A percentile compares a stretch with the other conserved stretches of the same genome.
phyloP scores from a whole-genome alignment of 1,140 invertebrate species.

The Bombus cullumanus region DNA sequence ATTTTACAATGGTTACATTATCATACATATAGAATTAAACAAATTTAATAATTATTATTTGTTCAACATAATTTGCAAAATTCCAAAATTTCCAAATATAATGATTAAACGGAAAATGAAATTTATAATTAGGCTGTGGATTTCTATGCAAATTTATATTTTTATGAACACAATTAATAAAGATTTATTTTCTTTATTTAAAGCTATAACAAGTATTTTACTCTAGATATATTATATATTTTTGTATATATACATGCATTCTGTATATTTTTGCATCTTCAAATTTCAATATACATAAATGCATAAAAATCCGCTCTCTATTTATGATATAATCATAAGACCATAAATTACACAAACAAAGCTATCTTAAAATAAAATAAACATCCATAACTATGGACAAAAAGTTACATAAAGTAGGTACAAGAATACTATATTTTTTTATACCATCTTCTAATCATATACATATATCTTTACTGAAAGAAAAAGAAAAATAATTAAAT shows the following conservation, averaged over 20 bases:
- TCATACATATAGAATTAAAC: background rate
- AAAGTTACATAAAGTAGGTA: conserved; percentile 7
- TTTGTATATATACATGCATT: too few species aligned
- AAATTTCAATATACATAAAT: too few species aligned
- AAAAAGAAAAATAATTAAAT: background rate
- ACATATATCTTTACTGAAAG: background rate
- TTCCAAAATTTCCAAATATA: background rate
- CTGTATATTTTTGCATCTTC: too few species aligned
- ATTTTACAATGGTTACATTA: background rate
- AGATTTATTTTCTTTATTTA: too few species aligned
- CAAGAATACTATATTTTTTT: background rate
- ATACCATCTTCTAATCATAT: background rate
- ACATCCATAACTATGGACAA: conserved; percentile 1
- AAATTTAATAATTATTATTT: background rate
- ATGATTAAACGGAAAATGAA: background rate
- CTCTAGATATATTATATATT: too few species aligned
- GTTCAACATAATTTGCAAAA: background rate
- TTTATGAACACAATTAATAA: too few species aligned
- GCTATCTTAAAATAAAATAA: background rate
- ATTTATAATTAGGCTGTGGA: too few species aligned
- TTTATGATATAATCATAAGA: background rate
- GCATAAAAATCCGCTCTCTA: too few species aligned
- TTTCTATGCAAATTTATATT: too few species aligned
- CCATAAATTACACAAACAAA: conserved; percentile 9
- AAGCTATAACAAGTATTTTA: too few species aligned